Evolutionary conservation across 64 coral and sea anemone genomes (phyloP), one percentile per base, ranked within the genome.

Genomic region (Montipora cactus): DNA sequence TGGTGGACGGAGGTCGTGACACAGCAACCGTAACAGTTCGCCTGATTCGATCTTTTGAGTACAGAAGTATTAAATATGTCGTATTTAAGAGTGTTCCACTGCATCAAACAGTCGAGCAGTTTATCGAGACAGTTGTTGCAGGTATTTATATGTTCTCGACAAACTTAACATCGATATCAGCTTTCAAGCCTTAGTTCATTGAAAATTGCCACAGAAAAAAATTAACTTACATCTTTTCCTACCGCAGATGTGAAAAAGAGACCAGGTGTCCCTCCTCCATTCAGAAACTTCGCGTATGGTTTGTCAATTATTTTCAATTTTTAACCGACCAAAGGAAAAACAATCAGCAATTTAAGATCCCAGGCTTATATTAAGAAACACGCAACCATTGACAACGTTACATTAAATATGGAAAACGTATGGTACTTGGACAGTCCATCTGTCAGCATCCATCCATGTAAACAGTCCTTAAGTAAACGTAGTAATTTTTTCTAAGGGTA

Each of bases 31-130:
- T 98, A 11, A 95, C 95, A 48, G 95, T 99, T 4, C 92, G 98
- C 14, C 84, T 96, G 28, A 96, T 99, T 79, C 88, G 98, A 47
- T 99, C 98, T 15, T 99, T 99, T 90, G 95, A 99, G 80, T 95
- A 99, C 68, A 91, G 98, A 81, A 99, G 87, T 86, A 94, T 99
- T 49, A 99, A 96, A 78, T 47, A 89, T 47, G 84, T 99, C 16
- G 89, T 95, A 18, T 89, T 95, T 22, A 92, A 95, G 14, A 67
- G 79, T 8, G 95, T 99, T 25, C 21, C 84, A 82, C 67, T 99
- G 22, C 79, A 96, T 67, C 95, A 94, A 86, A 89, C 89, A n/a
- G 78, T 87, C 14, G 61, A 95, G 8, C 51, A 96, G 3, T 99
- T 99, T 45, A 96, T 89, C 79, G 53, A 78, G 10, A 59, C 89